Base-by-base conservation (phyloP, 2,797 vertebrate genomes). In the Sphaeramia orbicularis region DNA sequence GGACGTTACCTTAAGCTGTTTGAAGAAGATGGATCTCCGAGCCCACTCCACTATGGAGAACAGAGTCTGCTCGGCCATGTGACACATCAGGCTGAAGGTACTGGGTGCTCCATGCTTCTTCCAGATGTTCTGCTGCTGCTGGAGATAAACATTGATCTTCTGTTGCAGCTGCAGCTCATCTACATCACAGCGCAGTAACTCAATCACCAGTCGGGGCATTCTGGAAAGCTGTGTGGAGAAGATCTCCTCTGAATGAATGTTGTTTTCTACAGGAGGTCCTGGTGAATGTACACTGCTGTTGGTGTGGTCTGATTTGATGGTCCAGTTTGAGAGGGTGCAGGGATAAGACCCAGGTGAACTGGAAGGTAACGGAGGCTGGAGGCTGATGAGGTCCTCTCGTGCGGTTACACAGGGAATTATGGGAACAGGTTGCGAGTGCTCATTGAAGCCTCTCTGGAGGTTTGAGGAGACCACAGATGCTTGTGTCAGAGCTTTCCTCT, bases 41-140 rank as follows among this genome's bases (percentile, higher is more conserved):
- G 97, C 97, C 97, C 97, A 99, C 78, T 97, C 96, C 77, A 99
- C 97, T 0, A 97, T 95, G 87, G 94, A 95, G 86, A 97, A 95
- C 62, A 98, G 93, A 3, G 94, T 97, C 93, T 97, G 96, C 85
- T 98, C 96, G 0, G 95, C 95, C 94, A 98, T 94, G 84, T 93
- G 92, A 71, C 94, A 98, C 90, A 97, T 93, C 55, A 96, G 90
- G 50, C 90, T 89, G 0, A 97, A 96, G 71, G 91, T 90, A 10
- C 84, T 91, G n/a, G 93, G 90, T 60, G 92, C 92, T 53, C 93
- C 93, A 0, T 90, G 88, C 3, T 91, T 86, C 32, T 90, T 87
- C n/a, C 92, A 91, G 15, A 21, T 21, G 67, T 61, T 71, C 27
- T 95, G 94, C 42, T 97, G 95, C 71, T 95, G 94, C 83, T 95